A percentile compares a stretch with the other conserved stretches of the same genome.
Conservation (phyloP, 2,797 vertebrate species). For the Catharus ustulatus region DNA sequence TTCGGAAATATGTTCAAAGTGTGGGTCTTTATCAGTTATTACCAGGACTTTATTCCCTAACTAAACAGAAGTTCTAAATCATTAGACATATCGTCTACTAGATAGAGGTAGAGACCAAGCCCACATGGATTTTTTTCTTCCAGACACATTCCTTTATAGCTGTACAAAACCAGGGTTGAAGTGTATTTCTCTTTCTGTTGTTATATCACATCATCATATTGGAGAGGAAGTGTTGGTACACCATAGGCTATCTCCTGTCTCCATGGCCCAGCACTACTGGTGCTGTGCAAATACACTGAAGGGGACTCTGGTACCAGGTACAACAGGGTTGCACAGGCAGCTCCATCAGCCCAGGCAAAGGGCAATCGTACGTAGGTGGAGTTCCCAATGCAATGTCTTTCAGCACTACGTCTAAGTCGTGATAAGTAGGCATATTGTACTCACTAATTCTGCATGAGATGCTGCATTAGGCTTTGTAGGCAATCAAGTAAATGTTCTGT, state of each 20-base stretch:
- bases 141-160: not conserved
- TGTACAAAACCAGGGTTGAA: not conserved
- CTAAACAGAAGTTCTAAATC: not conserved
- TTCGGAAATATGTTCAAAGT: not conserved
- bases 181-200: not conserved
- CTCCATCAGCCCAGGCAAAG: not conserved
- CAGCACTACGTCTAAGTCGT: not conserved
- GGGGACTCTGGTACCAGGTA: not conserved
- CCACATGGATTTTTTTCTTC: not conserved
- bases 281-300: not conserved
- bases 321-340: not conserved
- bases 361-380: not conserved
- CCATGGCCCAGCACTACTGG: rapidly evolving
- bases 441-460: not conserved
- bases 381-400: not conserved
- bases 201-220: not conserved
- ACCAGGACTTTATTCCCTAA: not conserved
- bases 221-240: not conserved
- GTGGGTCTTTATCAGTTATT: not conserved
- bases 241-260: not conserved
- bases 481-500: not conserved
- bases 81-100: not conserved
- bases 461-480: not conserved
- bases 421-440: not conserved
- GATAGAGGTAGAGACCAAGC: not conserved